Conservation (phyloP, 1,140 invertebrate species). For the Babylonia areolata region DNA sequence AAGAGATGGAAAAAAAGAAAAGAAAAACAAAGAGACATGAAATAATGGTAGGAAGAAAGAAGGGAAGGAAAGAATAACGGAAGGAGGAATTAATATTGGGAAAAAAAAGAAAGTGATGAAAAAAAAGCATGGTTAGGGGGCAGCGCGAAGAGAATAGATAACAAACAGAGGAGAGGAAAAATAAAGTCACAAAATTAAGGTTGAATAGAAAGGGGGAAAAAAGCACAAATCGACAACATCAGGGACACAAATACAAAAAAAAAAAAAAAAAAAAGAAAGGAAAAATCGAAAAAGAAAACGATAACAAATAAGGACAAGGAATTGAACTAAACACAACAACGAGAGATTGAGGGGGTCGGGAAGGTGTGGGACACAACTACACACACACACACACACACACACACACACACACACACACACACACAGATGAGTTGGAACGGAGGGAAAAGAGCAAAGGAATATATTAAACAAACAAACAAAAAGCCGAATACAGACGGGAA, state of each 20-base stretch:
- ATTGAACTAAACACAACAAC: too few relatives aligned
- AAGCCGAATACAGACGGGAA: too few relatives aligned
- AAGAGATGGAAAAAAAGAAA: background rate
- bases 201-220: background rate
- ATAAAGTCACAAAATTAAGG: too few relatives aligned
- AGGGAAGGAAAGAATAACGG: background rate
- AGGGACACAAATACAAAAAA: constrained; percentile 14
- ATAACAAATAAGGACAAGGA: background rate
- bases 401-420: too few relatives aligned
- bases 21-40: background rate
- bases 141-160: background rate
- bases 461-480: too few relatives aligned
- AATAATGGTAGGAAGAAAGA: background rate
- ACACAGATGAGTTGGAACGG: too few relatives aligned
- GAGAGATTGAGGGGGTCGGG: too few relatives aligned
- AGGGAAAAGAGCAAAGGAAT: too few relatives aligned
- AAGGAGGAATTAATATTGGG: background rate
- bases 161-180: background rate
- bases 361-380: too few relatives aligned
- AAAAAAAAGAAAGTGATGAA: background rate
- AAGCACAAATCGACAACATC: constrained; percentile 20
- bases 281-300: background rate
- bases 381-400: too few relatives aligned
- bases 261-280: background rate
- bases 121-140: background rate